Percentiles rank a stretch among this genome's conserved stretches.
Evolutionary conservation across 64 coral and sea anemone species (phyloP).

Genomic region (Dendronephthya gigantea): DNA sequence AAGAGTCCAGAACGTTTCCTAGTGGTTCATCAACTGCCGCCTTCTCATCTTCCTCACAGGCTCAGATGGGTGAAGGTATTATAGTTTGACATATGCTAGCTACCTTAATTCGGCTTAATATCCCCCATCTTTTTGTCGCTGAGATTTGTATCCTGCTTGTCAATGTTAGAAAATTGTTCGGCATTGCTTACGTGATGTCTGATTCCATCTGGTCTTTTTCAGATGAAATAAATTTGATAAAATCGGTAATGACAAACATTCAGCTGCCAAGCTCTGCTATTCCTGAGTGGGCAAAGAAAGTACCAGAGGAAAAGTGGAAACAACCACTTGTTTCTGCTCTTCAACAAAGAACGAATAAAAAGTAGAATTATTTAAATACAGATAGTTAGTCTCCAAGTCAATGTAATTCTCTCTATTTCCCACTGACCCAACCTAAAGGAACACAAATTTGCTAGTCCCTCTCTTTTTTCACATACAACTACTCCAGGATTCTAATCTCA

Average conservation of each 20-base stretch:
- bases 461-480: no score
- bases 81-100: not conserved
- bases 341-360: not conserved
- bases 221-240: constrained; percentile 90
- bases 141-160: no score
- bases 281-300: constrained; percentile 82
- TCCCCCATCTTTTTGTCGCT: no score
- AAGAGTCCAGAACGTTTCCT: not conserved
- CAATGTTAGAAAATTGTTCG: no score
- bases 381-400: not conserved
- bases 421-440: not conserved
- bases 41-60: not conserved
- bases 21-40: not conserved
- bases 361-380: not conserved
- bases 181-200: no score
- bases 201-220: not conserved
- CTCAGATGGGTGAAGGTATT: not conserved
- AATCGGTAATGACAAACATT: constrained; percentile 81
- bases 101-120: no score
- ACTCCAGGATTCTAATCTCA: no score
- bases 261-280: constrained; percentile 69
- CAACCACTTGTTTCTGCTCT: constrained; percentile 46
- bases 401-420: no score
- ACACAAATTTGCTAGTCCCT: no score
- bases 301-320: constrained; percentile 98